A percentile compares a stretch with the other conserved stretches of the same genome.
Conservation (phyloP, 2,888 invertebrate species). For the Phorcus lineatus region DNA sequence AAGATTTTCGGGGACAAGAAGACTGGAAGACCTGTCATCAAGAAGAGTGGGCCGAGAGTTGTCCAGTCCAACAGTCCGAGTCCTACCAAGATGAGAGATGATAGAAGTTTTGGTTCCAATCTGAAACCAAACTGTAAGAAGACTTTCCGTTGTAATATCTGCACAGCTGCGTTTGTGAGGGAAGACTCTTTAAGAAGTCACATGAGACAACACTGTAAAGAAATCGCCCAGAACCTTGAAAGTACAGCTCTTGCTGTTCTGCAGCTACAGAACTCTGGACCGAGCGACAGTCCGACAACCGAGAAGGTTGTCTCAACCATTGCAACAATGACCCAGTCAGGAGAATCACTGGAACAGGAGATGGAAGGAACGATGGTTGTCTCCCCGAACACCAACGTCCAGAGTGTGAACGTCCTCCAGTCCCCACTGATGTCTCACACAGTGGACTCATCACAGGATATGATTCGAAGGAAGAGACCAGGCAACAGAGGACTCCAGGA, state of each 20-base stretch:
- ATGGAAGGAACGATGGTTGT: background rate
- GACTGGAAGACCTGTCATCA: background rate
- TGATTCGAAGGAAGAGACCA: background rate
- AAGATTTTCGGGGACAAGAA: background rate
- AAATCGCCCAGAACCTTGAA: constrained; percentile 42
- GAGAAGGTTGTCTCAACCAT: background rate
- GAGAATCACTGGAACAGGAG: background rate
- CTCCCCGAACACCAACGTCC: background rate
- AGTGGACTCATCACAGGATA: background rate
- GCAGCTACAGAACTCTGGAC: constrained; percentile 45
- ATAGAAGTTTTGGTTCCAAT: background rate
- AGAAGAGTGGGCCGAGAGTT: background rate
- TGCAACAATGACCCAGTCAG: background rate
- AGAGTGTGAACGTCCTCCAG: background rate
- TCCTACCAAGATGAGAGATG: background rate
- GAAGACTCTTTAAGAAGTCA: constrained; percentile 76
- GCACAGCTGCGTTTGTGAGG: constrained; percentile 74
- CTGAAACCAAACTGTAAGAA: constrained; percentile 58
- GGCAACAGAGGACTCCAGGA: constrained; percentile 16
- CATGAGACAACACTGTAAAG: constrained; percentile 70
- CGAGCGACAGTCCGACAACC: background rate
- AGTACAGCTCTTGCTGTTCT: constrained; percentile 62
- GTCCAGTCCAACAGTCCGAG: background rate
- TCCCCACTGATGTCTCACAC: background rate
- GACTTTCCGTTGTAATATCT: constrained; percentile 70